phyloP scores from a whole-genome alignment of 1,140 invertebrate genomes.

The Bilobella aurantiaca region DNA sequence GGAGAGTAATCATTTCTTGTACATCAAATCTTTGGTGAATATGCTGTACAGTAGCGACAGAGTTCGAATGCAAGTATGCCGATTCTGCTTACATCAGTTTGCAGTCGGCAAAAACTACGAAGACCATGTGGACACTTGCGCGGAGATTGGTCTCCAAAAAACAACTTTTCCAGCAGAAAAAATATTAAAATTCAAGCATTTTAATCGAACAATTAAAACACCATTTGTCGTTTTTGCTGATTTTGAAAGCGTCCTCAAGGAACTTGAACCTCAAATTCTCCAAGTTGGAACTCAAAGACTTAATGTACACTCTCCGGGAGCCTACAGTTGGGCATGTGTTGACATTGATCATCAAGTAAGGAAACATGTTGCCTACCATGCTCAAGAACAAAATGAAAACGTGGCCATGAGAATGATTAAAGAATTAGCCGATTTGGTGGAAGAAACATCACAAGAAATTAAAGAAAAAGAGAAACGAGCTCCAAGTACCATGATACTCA shows the following conservation, averaged over 20 bases:
- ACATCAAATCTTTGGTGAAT: neutral
- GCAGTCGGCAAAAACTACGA: neutral
- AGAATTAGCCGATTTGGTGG: neutral
- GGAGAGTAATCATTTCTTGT: neutral
- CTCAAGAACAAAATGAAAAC: neutral
- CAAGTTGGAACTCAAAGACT: neutral
- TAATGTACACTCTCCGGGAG: neutral
- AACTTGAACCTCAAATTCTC: neutral
- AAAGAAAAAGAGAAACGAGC: neutral
- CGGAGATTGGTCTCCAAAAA: neutral
- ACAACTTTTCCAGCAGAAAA: conserved; percentile 5
- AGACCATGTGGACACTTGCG: neutral
- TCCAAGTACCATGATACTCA: neutral
- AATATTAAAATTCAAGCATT: neutral
- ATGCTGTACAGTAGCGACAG: neutral
- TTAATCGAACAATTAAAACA: neutral
- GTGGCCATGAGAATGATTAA: neutral
- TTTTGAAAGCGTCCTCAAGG: neutral
- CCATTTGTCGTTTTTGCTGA: neutral
- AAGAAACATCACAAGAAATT: neutral
- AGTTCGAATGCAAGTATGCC: neutral
- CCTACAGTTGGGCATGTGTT: neutral
- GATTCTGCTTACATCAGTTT: conserved; percentile 1
- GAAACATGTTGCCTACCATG: neutral
- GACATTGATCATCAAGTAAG: neutral